Conservation (phyloP, 1,140 invertebrate species). For the Hypothenemus hampei region DNA sequence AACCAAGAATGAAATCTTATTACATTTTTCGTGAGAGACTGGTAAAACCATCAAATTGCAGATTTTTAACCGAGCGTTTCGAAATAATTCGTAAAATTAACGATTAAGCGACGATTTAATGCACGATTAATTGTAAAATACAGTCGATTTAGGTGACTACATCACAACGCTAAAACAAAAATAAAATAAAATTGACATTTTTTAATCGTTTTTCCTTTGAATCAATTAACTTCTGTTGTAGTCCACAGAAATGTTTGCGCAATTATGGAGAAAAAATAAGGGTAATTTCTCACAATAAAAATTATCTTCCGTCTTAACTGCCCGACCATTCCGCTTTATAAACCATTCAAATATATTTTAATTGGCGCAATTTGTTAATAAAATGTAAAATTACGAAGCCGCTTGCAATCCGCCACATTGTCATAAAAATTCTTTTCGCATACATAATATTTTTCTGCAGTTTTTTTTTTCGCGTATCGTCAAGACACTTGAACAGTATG, state of each 20-base stretch:
- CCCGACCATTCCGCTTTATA: conserved; percentile 11
- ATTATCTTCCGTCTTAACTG: conserved; percentile 20
- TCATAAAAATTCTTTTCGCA: conserved; percentile 25
- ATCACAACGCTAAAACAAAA: neutral
- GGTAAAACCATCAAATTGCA: conserved; percentile 4
- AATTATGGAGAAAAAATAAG: conserved; percentile 12
- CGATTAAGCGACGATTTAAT: neutral
- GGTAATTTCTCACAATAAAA: conserved; percentile 28
- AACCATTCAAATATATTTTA: conserved; percentile 27
- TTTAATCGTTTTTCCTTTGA: neutral
- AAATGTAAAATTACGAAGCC: conserved; percentile 22
- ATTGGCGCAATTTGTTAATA: conserved; percentile 29
- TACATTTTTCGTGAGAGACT: too few relatives aligned
- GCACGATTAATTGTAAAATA: neutral
- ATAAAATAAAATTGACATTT: neutral
- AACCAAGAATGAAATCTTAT: too few relatives aligned
- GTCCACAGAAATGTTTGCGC: neutral
- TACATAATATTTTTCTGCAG: conserved; percentile 4
- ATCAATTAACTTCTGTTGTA: neutral
- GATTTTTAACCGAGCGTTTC: neutral
- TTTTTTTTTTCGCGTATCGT: too few relatives aligned
- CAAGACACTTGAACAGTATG: too few relatives aligned
- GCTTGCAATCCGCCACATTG: conserved; percentile 5
- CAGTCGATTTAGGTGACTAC: neutral
- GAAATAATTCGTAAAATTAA: neutral